Evolutionary conservation across 2,888 invertebrate species (phyloP).

Genomic region (Hirtodrosophila trivittata): DNA sequence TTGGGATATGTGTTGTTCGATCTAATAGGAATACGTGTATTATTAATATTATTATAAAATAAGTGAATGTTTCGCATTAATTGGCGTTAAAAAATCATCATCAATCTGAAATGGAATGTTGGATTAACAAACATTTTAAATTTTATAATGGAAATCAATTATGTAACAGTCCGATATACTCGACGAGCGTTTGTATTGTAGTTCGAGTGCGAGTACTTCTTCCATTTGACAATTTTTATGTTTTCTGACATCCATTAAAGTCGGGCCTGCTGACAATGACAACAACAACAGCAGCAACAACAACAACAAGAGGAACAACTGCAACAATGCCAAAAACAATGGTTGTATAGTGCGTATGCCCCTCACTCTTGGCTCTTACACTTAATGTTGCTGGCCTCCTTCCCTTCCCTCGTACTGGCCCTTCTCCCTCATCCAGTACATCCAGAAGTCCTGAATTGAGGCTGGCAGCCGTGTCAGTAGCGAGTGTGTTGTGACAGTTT

Average conservation of each 20-base stretch:
- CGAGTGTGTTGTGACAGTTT: slow-evolving; percentile 76
- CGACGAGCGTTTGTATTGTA: too few species aligned
- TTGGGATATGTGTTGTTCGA: too few species aligned
- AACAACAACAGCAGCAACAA: slow-evolving; percentile 48
- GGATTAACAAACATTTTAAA: slow-evolving; percentile 32
- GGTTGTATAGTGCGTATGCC: slow-evolving; percentile 57
- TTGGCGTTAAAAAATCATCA: slow-evolving; percentile 8
- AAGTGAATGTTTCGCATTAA: too few species aligned
- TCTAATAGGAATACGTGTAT: too few species aligned
- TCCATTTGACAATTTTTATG: slow-evolving; percentile 77
- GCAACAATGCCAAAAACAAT: slow-evolving; percentile 55
- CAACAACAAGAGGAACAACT: slow-evolving; percentile 36
- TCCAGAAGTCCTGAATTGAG: slow-evolving; percentile 20
- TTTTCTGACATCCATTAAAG: slow-evolving; percentile 75
- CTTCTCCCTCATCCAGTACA: slow-evolving; percentile 28
- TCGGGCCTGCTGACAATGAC: slow-evolving; percentile 72
- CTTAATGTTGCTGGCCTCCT: slow-evolving; percentile 20
- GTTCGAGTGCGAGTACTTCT: slow-evolving; percentile 10
- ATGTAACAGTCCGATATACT: slow-evolving; percentile 43
- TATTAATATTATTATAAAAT: too few species aligned
- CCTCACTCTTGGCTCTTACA: slow-evolving; percentile 14
- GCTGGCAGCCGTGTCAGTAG: slow-evolving; percentile 55
- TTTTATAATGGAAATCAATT: slow-evolving; percentile 71
- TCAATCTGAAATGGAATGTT: background rate
- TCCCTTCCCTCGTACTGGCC: background rate